Evolutionary conservation across 30 jellyfish, hydroid and myxozoan species (phyloP).

Genomic region (Catostylus mosaicus): DNA sequence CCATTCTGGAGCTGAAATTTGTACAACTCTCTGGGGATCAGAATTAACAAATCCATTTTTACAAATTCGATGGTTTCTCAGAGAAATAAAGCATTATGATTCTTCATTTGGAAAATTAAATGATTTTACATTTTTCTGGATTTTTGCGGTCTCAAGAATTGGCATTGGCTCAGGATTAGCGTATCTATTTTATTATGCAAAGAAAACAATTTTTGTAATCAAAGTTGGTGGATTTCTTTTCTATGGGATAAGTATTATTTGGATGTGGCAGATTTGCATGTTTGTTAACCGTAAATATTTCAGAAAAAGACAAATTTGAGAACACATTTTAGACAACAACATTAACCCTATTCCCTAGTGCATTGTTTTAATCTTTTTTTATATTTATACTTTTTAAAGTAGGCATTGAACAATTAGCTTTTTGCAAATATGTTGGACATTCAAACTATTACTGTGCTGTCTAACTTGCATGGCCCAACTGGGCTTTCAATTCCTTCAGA

Average conservation of each 20-base stretch:
- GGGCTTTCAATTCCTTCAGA: no score
- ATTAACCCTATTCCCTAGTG: no score
- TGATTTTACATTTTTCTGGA: slow-evolving; percentile 71
- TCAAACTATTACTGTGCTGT: no score
- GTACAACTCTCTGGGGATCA: slow-evolving; percentile 90
- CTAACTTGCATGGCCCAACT: no score
- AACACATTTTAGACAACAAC: no score
- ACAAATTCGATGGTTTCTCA: slow-evolving; percentile 89
- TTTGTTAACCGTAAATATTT: slow-evolving; percentile 53
- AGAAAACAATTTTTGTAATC: slow-evolving; percentile 54
- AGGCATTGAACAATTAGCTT: no score
- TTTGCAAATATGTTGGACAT: no score
- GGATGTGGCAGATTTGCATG: slow-evolving; percentile 75
- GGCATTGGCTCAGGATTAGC: slow-evolving; percentile 80
- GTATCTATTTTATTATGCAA: slow-evolving; percentile 38
- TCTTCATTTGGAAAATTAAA: slow-evolving; percentile 68
- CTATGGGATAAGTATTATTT: slow-evolving; percentile 67
- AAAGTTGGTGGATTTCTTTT: slow-evolving; percentile 81
- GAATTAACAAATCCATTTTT: slow-evolving; percentile 92
- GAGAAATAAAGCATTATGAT: slow-evolving; percentile 56
- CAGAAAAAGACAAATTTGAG: not conserved
- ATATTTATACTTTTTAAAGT: no score
- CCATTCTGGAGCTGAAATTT: slow-evolving; percentile 88
- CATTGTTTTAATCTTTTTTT: no score
- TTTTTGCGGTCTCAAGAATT: slow-evolving; percentile 70